phyloP scores from a whole-genome alignment of 2,888 invertebrate genomes.

The Portevinia maculata region DNA sequence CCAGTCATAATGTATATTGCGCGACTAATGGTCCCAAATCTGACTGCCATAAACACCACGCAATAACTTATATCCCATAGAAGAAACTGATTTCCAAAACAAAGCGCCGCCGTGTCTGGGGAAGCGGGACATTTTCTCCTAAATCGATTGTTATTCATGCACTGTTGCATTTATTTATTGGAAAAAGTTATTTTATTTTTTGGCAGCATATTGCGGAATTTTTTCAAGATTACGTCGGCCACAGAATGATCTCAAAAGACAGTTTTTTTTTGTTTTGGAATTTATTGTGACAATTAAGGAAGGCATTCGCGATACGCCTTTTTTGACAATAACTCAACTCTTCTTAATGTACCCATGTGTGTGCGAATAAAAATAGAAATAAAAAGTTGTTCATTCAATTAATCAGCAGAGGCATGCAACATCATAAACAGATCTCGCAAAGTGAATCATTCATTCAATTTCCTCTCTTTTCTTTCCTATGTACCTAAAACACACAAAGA shows the following conservation, averaged over 20 bases:
- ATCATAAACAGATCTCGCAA: conserved; percentile 63
- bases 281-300: conserved; percentile 30
- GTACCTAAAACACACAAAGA: conserved; percentile 25
- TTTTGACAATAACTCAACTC: conserved; percentile 39
- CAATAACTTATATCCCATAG: conserved; percentile 10
- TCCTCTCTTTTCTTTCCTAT: conserved; percentile 6
- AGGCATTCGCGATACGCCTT: conserved; percentile 5
- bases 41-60: conserved; percentile 8
- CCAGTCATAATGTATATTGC: conserved; percentile 3
- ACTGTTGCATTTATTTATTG: conserved; percentile 51
- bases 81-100: conserved; percentile 18
- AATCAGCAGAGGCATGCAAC: conserved; percentile 53
- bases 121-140: neutral
- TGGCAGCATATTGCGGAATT: conserved; percentile 31
- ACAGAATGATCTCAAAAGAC: conserved; percentile 1
- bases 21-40: conserved; percentile 25
- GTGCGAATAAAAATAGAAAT: conserved; percentile 23
- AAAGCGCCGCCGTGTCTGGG: conserved; percentile 52
- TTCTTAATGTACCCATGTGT: neutral
- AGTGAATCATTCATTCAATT: conserved; percentile 72
- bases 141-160: conserved; percentile 56
- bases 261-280: neutral
- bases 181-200: conserved; percentile 25
- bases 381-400: conserved; percentile 57
- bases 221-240: conserved; percentile 32